Conservation (phyloP, 2,113 vertebrate genomes). For the Eretmochelys imbricata region DNA sequence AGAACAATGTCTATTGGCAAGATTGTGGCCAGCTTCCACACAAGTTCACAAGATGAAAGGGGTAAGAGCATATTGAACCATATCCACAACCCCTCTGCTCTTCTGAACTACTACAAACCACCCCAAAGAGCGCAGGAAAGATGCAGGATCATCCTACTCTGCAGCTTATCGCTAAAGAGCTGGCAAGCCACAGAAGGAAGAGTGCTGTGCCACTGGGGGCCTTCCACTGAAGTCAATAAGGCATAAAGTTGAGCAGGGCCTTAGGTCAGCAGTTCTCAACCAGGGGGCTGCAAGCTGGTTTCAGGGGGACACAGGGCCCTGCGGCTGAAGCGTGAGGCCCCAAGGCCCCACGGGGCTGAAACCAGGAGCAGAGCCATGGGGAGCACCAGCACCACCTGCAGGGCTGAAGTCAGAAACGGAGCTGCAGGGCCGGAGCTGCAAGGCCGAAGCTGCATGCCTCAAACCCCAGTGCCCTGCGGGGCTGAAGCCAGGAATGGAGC, state of each 20-base stretch:
- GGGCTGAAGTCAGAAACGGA: too few relatives aligned
- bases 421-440: too few relatives aligned
- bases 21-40: not conserved
- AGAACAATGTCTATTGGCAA: not conserved
- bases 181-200: not conserved
- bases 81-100: not conserved
- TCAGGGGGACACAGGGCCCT: too few relatives aligned
- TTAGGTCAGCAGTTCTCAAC: not conserved
- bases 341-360: too few relatives aligned
- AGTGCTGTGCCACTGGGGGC: not conserved
- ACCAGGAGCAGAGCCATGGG: too few relatives aligned
- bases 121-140: not conserved
- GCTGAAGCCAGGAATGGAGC: too few relatives aligned
- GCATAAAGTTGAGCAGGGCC: accelerated
- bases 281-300: too few relatives aligned
- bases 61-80: not conserved
- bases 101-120: not conserved
- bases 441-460: too few relatives aligned
- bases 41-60: not conserved
- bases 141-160: not conserved
- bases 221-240: not conserved
- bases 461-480: too few relatives aligned
- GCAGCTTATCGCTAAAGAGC: not conserved
- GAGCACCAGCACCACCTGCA: too few relatives aligned
- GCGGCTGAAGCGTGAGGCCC: too few relatives aligned